Evolutionary conservation across 1,140 invertebrate species (phyloP).

Genomic region (Zophobas atratus): DNA sequence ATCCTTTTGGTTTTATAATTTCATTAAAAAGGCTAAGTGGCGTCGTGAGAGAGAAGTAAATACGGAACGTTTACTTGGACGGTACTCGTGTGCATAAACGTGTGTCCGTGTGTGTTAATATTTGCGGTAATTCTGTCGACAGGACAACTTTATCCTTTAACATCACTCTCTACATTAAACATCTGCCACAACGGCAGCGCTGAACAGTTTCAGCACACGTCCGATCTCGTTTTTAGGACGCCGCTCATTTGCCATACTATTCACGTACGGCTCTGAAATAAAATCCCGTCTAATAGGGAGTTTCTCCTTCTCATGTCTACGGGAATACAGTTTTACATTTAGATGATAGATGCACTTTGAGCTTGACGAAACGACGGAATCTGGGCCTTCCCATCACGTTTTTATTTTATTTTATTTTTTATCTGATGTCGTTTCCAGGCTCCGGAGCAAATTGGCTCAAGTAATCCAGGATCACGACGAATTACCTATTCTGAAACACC

Average conservation of each 20-base stretch:
- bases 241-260: constrained; percentile 24
- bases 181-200: constrained; percentile 12
- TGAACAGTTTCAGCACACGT: constrained; percentile 21
- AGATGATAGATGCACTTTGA: constrained; percentile 44
- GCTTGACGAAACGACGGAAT: constrained; percentile 40
- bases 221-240: constrained; percentile 15
- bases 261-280: constrained; percentile 45
- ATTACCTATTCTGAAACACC: constrained; percentile 38
- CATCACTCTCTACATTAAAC: constrained; percentile 30
- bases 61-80: constrained; percentile 14
- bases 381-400: constrained; percentile 7
- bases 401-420: constrained; percentile 24
- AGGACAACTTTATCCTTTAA: constrained; percentile 31
- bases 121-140: constrained; percentile 25
- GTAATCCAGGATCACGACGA: constrained; percentile 27
- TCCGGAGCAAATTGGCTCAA: constrained; percentile 10
- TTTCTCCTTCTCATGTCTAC: constrained; percentile 15
- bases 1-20: constrained; percentile 24
- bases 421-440: neutral
- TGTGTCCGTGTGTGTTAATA: constrained; percentile 28
- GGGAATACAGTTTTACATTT: constrained; percentile 47
- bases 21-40: constrained; percentile 16
- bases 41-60: constrained; percentile 9
- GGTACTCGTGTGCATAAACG: constrained; percentile 10
- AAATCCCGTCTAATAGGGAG: constrained; percentile 48